phyloP scores from a whole-genome alignment of 2,888 invertebrate genomes.

The Allygus modestus region DNA sequence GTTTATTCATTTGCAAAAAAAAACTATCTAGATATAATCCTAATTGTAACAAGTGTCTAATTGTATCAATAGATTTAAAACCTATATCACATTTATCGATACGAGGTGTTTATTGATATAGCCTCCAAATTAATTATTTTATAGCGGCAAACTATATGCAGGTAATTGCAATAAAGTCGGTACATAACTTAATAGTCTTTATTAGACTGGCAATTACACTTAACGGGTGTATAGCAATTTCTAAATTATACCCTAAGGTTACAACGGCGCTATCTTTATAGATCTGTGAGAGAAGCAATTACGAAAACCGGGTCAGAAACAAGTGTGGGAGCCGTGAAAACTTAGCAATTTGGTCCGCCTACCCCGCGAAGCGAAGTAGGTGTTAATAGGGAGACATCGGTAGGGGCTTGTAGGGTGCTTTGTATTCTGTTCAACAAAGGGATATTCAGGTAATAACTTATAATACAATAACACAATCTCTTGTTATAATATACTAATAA shows the following conservation, averaged over 20 bases:
- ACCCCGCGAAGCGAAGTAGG: not conserved
- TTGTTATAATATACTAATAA: no score
- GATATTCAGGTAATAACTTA: no score
- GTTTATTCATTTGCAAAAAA: no score
- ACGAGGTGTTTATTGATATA: no score
- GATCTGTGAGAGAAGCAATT: constrained; percentile 49
- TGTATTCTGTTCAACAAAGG: no score
- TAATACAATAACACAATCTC: no score
- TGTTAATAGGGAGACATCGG: constrained; percentile 21
- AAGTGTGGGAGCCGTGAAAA: constrained; percentile 53
- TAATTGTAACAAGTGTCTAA: no score
- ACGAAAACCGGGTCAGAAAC: constrained; percentile 39
- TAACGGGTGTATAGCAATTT: not conserved
- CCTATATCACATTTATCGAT: no score
- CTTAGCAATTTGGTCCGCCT: constrained; percentile 14
- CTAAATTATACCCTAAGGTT: constrained; percentile 3
- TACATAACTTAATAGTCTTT: not conserved
- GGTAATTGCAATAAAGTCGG: not conserved
- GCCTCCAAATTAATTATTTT: not conserved
- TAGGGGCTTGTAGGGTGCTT: no score
- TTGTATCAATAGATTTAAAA: no score
- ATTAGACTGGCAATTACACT: not conserved
- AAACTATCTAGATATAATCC: no score
- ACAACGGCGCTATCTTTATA: constrained; percentile 37
- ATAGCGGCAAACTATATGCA: not conserved